A percentile compares a stretch with the other conserved stretches of the same genome.
phyloP scores from a whole-genome alignment of 2,113 vertebrate genomes.

The Heptranchias perlo region DNA sequence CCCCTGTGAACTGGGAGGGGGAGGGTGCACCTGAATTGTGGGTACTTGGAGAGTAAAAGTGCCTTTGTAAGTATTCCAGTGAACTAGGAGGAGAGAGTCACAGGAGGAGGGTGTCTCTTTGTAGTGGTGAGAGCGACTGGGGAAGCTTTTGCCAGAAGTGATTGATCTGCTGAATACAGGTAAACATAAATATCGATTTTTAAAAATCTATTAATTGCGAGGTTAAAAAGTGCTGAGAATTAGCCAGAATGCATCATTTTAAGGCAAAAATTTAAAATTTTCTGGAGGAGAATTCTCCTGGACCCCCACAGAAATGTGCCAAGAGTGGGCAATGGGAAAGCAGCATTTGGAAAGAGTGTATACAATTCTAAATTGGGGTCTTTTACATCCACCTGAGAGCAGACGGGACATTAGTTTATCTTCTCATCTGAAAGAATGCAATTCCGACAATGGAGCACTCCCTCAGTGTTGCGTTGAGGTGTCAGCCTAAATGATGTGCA shows the following conservation, averaged over 20 bases:
- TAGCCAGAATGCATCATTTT: background rate
- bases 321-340: background rate
- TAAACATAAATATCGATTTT: background rate
- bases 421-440: no score
- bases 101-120: background rate
- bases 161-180: background rate
- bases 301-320: background rate
- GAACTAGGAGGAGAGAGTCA: background rate
- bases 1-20: background rate
- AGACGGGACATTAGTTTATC: no score
- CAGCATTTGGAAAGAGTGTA: background rate
- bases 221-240: background rate
- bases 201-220: background rate
- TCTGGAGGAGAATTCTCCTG: background rate
- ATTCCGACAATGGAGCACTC: no score
- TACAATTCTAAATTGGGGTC: background rate
- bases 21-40: no score
- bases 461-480: no score
- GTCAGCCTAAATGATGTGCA: no score
- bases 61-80: no score
- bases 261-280: background rate
- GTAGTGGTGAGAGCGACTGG: background rate
- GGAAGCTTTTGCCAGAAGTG: background rate
- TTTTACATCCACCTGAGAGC: background rate
- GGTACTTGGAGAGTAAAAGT: no score